Conservation (phyloP, 2,888 invertebrate genomes). For the Pinctada fucata region DNA sequence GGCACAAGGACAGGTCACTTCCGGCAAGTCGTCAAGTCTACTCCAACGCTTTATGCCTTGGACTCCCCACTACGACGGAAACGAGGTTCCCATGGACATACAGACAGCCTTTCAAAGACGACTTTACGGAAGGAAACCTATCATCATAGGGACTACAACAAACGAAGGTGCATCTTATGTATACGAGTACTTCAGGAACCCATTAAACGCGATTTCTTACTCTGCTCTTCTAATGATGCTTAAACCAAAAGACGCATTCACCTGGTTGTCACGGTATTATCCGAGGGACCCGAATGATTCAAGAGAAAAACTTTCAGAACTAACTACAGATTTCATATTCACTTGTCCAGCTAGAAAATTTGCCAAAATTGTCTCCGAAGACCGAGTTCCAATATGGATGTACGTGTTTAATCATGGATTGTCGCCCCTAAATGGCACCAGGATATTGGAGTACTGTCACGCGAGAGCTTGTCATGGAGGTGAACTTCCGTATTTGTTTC, state of each 20-base stretch:
- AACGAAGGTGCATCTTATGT: conserved; percentile 53
- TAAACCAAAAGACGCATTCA: conserved; percentile 35
- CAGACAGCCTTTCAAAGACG: conserved; percentile 36
- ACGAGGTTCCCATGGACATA: conserved; percentile 43
- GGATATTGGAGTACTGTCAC: conserved; percentile 45
- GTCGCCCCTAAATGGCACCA: conserved; percentile 45
- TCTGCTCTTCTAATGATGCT: conserved; percentile 34
- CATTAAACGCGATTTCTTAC: conserved; percentile 33
- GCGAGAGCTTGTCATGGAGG: conserved; percentile 57
- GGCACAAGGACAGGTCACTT: conserved; percentile 45
- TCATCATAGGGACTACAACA: conserved; percentile 55
- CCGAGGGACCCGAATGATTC: conserved; percentile 42
- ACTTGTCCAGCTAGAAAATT: conserved; percentile 48
- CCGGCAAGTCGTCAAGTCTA: conserved; percentile 36
- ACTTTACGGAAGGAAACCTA: conserved; percentile 43
- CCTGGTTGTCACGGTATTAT: conserved; percentile 42
- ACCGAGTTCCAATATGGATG: conserved; percentile 43
- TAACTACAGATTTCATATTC: conserved; percentile 56
- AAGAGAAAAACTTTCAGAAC: conserved; percentile 34
- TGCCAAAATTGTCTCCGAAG: conserved; percentile 33
- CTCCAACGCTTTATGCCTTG: conserved; percentile 57
- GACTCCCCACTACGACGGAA: conserved; percentile 57
- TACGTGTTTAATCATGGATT: conserved; percentile 55
- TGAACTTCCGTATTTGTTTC: conserved; percentile 57
- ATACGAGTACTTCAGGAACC: conserved; percentile 41